A percentile compares a stretch with the other conserved stretches of the same genome.
These are phyloP conservation scores for Salvelinus alpinus DNA, from an alignment of 2,113 vertebrate species.

Conservation along the genomic window DNA sequence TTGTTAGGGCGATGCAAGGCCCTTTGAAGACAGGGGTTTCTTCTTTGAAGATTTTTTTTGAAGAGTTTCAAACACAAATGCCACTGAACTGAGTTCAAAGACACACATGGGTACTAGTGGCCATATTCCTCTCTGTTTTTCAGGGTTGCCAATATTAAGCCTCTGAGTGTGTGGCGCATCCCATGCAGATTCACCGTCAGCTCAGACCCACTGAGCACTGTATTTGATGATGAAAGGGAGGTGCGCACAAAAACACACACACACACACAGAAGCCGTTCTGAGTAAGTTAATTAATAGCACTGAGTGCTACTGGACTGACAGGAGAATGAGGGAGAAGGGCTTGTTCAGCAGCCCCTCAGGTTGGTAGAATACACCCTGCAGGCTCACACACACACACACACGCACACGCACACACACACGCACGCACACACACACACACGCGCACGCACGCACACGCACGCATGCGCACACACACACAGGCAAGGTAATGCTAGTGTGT, in stretches of 20 bases:
- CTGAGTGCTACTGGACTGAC: slow-evolving; percentile 54
- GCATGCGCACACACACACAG: not conserved
- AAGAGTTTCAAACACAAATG: slow-evolving; percentile 71
- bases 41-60: slow-evolving; percentile 75
- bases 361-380: slow-evolving; percentile 56
- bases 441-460: not conserved
- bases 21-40: slow-evolving; percentile 71
- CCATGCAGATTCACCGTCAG: slow-evolving; percentile 39
- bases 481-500: slow-evolving; percentile 65
- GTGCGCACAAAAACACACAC: not conserved
- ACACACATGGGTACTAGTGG: slow-evolving; percentile 60
- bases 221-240: slow-evolving; percentile 52
- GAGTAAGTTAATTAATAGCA: slow-evolving; percentile 46
- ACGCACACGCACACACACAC: not conserved
- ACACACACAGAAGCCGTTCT: slow-evolving; percentile 35
- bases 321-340: slow-evolving; percentile 56
- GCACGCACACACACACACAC: not conserved
- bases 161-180: not conserved
- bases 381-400: slow-evolving; percentile 39
- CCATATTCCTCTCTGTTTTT: slow-evolving; percentile 69
- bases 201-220: slow-evolving; percentile 32
- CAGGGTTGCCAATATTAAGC: slow-evolving; percentile 56
- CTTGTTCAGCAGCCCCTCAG: slow-evolving; percentile 67
- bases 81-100: slow-evolving; percentile 71
- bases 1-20: slow-evolving; percentile 61